Evolutionary conservation across 2,113 vertebrate genomes (phyloP).

Genomic region (Nothobranchius kuhntae): DNA sequence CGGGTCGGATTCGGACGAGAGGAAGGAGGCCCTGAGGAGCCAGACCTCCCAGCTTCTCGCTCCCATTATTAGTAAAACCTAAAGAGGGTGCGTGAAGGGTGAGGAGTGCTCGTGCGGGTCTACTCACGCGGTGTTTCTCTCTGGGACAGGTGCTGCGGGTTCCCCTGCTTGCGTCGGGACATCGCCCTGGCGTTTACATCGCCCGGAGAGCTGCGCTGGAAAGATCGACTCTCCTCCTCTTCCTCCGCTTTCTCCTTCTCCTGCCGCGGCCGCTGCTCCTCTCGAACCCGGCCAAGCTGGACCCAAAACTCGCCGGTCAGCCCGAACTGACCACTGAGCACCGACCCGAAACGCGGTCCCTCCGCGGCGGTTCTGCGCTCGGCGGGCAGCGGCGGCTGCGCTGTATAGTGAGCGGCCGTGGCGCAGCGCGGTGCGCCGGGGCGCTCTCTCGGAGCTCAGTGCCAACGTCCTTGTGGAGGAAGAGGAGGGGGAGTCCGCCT

Average conservation of each 20-base stretch:
- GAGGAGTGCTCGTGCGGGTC: not conserved
- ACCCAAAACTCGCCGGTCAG: constrained; percentile 42
- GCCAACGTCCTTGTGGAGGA: constrained; percentile 43
- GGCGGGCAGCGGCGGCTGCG: constrained; percentile 69
- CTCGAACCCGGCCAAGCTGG: constrained; percentile 39
- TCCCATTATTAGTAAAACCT: too few relatives aligned
- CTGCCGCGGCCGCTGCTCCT: constrained; percentile 32
- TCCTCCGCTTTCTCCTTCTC: constrained; percentile 49
- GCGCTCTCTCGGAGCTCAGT: constrained; percentile 40
- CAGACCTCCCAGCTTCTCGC: too few relatives aligned
- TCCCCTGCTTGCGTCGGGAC: constrained; percentile 99
- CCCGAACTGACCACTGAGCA: constrained; percentile 21
- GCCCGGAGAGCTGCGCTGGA: constrained; percentile 91
- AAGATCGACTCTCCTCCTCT: constrained; percentile 76
- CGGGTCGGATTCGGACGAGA: too few relatives aligned
- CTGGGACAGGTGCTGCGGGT: constrained; percentile 99
- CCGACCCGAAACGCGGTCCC: constrained; percentile 45
- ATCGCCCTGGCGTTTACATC: constrained; percentile 99
- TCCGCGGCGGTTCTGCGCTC: constrained; percentile 40
- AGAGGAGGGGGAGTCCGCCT: constrained; percentile 10
- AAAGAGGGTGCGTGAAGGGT: too few relatives aligned
- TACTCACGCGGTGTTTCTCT: constrained; percentile 95
- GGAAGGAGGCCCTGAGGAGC: too few relatives aligned
- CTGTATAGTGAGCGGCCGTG: constrained; percentile 56
- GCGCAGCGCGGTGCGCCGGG: constrained; percentile 49